Evolutionary conservation across 2,888 invertebrate genomes (phyloP).

Genomic region (Cantharis rufa): DNA sequence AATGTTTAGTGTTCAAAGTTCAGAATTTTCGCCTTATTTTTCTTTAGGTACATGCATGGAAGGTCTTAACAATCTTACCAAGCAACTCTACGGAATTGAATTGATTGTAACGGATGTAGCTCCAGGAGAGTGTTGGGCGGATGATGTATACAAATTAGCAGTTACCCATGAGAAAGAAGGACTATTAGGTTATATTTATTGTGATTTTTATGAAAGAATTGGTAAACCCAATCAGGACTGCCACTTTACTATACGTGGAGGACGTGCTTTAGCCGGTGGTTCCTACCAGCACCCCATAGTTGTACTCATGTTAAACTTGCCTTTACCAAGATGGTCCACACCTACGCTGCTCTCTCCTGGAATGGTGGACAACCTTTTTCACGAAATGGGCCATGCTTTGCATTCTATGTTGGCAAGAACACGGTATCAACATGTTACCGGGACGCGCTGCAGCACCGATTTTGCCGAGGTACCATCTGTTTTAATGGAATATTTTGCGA

Average conservation of each 20-base stretch:
- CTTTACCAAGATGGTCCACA: slow-evolving; percentile 72
- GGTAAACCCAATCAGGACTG: slow-evolving; percentile 98
- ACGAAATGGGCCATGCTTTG: slow-evolving; percentile 99
- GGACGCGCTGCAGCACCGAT: slow-evolving; percentile 95
- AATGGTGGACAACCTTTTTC: slow-evolving; percentile 95
- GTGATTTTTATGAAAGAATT: slow-evolving; percentile 90
- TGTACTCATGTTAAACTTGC: slow-evolving; percentile 88
- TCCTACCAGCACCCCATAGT: slow-evolving; percentile 90
- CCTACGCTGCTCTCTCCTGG: slow-evolving; percentile 81
- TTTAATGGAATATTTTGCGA: slow-evolving; percentile 96
- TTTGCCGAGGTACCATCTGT: slow-evolving; percentile 99
- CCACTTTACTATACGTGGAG: slow-evolving; percentile 97
- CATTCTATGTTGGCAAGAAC: slow-evolving; percentile 98
- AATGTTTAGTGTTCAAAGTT: slow-evolving; percentile 69
- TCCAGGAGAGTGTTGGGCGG: slow-evolving; percentile 71
- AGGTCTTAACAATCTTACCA: slow-evolving; percentile 88
- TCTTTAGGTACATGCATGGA: slow-evolving; percentile 96
- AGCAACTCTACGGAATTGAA: slow-evolving; percentile 79
- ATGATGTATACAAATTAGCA: slow-evolving; percentile 90
- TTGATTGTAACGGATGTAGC: slow-evolving; percentile 73
- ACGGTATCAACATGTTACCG: slow-evolving; percentile 60
- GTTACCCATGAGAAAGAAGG: slow-evolving; percentile 83
- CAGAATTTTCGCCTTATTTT: slow-evolving; percentile 83
- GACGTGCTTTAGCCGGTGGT: slow-evolving; percentile 76
- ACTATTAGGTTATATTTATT: slow-evolving; percentile 87